phyloP scores from a whole-genome alignment of 2,888 invertebrate genomes.

The Clistopyga incitator region DNA sequence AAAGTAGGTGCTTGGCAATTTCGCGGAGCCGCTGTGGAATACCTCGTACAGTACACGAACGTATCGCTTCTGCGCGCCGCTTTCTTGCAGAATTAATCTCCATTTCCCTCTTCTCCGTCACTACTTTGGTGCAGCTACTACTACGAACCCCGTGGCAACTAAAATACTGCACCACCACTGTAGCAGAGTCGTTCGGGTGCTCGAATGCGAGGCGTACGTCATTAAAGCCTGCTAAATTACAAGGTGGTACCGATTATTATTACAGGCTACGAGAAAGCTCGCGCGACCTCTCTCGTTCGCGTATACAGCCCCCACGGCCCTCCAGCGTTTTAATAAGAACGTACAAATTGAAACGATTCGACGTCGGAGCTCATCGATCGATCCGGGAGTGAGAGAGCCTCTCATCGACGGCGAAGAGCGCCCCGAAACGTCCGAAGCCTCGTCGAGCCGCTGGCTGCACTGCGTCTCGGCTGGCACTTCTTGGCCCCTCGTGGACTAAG shows the following conservation, averaged over 20 bases:
- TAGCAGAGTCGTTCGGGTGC: slow-evolving; percentile 10
- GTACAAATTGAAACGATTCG: slow-evolving; percentile 68
- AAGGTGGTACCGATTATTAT: slow-evolving; percentile 68
- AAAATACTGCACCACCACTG: slow-evolving; percentile 9
- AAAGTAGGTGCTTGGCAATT: too few species aligned
- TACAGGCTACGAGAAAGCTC: slow-evolving; percentile 57
- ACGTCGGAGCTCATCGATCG: slow-evolving; percentile 63
- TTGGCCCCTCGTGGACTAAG: slow-evolving; percentile 70
- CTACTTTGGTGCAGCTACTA: slow-evolving; percentile 36
- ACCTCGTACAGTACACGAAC: background rate
- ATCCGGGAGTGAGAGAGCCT: slow-evolving; percentile 53
- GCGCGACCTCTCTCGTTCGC: slow-evolving; percentile 44
- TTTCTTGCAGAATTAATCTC: slow-evolving; percentile 61
- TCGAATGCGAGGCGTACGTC: slow-evolving; percentile 52
- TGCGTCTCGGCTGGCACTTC: slow-evolving; percentile 55
- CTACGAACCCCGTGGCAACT: slow-evolving; percentile 11
- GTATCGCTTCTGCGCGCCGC: slow-evolving; percentile 50
- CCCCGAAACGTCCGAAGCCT: slow-evolving; percentile 69
- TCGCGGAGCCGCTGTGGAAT: too few species aligned
- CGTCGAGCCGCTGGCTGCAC: slow-evolving; percentile 34
- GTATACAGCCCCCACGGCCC: slow-evolving; percentile 29
- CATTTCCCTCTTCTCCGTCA: slow-evolving; percentile 47
- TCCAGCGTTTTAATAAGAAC: slow-evolving; percentile 66
- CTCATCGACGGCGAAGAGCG: slow-evolving; percentile 66
- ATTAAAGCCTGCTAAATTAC: slow-evolving; percentile 67